Evolutionary conservation across 92 coral and sea anemone genomes (phyloP).

Genomic region (Hydrozoanthus gracilis): DNA sequence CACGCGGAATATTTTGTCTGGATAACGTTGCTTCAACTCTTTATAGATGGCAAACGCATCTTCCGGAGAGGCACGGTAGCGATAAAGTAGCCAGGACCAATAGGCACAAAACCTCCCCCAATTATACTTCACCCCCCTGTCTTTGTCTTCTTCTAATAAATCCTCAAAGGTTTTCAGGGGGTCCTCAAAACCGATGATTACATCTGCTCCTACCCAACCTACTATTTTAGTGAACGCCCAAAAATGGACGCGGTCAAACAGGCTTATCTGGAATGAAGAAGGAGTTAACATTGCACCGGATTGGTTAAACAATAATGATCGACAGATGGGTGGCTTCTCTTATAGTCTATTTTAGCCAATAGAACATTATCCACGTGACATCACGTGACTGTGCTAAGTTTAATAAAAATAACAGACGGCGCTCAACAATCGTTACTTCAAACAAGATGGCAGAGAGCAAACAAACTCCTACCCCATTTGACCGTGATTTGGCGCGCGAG

Average conservation of each 20-base stretch:
- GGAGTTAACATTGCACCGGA: conserved; percentile 14
- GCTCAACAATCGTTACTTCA: conserved; percentile 35
- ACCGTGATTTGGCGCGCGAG: conserved; percentile 39
- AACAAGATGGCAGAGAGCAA: conserved; percentile 39
- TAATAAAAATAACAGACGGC: conserved; percentile 19
- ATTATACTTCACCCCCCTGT: conserved; percentile 24
- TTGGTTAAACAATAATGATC: conserved; percentile 8
- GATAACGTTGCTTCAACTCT: conserved; percentile 23
- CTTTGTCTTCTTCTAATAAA: conserved; percentile 18
- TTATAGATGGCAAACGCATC: conserved; percentile 23
- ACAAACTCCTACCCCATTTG: conserved; percentile 36
- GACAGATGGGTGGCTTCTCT: conserved; percentile 24
- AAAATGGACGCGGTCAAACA: conserved; percentile 26
- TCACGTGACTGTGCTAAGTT: conserved; percentile 22
- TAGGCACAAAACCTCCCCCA: conserved; percentile 22
- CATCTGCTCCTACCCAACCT: conserved; percentile 23
- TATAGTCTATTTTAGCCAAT: conserved; percentile 20
- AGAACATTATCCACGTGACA: conserved; percentile 19
- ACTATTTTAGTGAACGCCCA: conserved; percentile 15
- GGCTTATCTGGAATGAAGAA: conserved; percentile 23
- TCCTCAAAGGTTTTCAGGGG: conserved; percentile 22
- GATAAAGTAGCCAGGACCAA: conserved; percentile 20
- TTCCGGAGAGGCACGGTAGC: conserved; percentile 27
- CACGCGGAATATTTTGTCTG: conserved; percentile 20
- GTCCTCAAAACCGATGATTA: conserved; percentile 20